Base-by-base conservation (phyloP, 1,140 invertebrate species). In the Eubasilissa regina region DNA sequence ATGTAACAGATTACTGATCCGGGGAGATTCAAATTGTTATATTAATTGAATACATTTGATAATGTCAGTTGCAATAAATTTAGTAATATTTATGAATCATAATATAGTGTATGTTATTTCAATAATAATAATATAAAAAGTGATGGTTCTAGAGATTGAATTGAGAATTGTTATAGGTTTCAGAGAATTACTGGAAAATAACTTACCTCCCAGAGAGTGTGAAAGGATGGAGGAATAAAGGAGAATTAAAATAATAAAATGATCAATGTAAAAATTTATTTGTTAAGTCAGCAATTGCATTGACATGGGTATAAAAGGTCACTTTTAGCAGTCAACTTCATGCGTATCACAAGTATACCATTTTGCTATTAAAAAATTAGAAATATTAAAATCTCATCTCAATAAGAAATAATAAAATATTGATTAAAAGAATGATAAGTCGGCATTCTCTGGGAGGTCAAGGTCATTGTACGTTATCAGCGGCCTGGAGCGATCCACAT, bases 401-500 rank as follows among this genome's bases (percentile, higher is more conserved):
- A 35, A 53, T 43, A 19, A 19, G 60, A 76, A 76, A 62, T 89
- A 73, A 55, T 73, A 10, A 56, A 64, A 13, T 64, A 43, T 86
- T 93, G 0, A 55, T 55, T 55, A 73, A 73, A 73, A 73, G 51
- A 73, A 73, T n/a, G 68, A 93, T 86, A 92, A 89, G 84, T 94
- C 94, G 84, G 90, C 90, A 85, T 85, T 88, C 86, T 95, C 94
- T 85, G 93, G 93, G 84, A 94, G 93, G 90, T 96, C 95, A 89
- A 96, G 91, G 90, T 96, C 95, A 90, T 93, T 92, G 91, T 96
- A 96, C 86, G 92, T 93, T 89, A 96, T 90, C 84, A 95, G 90
- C 86, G 93, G 90, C 86, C 95, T 91, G 81, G 91, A 90, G 74
- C 89, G 88, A 85, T 91, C 89, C 85, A 91, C 90, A 84, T 90